Base-by-base conservation (phyloP, 2,888 invertebrate genomes). In the Dexiosoma caninum region DNA sequence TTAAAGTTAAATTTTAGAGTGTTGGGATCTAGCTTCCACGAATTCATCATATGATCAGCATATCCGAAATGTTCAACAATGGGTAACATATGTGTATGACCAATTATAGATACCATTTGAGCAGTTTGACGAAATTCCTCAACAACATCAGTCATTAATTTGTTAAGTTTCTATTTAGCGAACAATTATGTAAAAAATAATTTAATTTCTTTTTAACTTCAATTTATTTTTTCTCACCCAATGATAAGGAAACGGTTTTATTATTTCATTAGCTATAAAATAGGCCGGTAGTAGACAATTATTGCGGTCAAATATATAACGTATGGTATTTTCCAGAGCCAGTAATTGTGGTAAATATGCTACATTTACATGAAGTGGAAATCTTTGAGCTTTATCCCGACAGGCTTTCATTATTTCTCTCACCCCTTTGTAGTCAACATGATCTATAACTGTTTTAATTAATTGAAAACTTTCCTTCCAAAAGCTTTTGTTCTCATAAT, bases 351-450 rank as follows among this genome's bases (percentile, higher is more conserved):
- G 95, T 87, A 96, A 92, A 67, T 95, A 93, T 70, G 95, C 94
- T 1, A 96, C 94, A 88, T 96, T 95, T 64, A 97, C 91, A 84
- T 93, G 93, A 5, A 94, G 91, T 2, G 97, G 97, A 82, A 98
- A 92, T 55, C 93, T 93, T 85, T 95, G 94, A 0, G 96, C 95
- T 90, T 97, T 97, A 86, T 98, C 98, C 85, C 97, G 93, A 85
- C 96, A 97, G 51, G 94, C 95, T 92, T 96, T 97, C 96, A 97
- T 96, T 76, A 97, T 95, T 92, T 97, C 97, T 84, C 97, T 91
- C 0, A 97, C 97, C 14, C 97, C 98, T 91, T 98, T 98, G 88
- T 98, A 98, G 90, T 98, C 97, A 1, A 98, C 98, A 74, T 96
- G 95, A 42, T 95, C 95, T 85, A 98, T 96, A 49, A 97, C 94